Percentiles rank a stretch among this genome's conserved stretches.
Conservation (phyloP, 2,797 vertebrate species). For the Simalia tracyae region DNA sequence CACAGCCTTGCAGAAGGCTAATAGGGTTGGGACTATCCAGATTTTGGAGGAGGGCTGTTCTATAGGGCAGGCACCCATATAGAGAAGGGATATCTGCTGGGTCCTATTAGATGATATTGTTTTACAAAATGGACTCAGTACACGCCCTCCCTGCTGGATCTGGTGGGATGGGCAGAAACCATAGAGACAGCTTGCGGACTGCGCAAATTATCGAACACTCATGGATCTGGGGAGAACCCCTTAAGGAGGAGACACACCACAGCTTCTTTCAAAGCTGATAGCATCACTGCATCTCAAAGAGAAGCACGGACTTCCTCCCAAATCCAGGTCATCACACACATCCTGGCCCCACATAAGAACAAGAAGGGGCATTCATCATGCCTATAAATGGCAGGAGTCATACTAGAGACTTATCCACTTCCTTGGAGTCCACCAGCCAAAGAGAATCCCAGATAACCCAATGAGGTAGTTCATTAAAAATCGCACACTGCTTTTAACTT, state of each 20-base stretch:
- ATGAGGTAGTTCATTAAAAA: background rate
- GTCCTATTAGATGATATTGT: background rate
- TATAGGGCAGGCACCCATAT: background rate
- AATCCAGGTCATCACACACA: background rate
- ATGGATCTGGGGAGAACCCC: background rate
- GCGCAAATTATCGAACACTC: background rate
- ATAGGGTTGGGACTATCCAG: background rate
- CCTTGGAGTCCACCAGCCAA: background rate
- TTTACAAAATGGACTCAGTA: background rate
- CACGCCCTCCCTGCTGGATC: background rate
- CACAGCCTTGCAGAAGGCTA: background rate
- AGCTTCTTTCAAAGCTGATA: background rate
- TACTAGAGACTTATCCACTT: background rate
- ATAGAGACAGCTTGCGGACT: background rate
- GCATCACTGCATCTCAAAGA: background rate
- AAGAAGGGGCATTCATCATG: background rate
- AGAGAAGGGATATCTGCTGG: background rate
- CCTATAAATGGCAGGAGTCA: background rate
- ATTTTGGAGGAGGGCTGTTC: background rate
- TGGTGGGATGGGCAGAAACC: background rate
- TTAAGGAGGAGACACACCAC: background rate
- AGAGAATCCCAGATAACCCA: background rate
- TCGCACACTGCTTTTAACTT: too few relatives aligned
- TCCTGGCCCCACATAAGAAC: background rate
- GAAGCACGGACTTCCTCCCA: background rate